Evolutionary conservation across 2,113 vertebrate species (phyloP), one percentile per base, ranked within the genome.

Genomic region (Hippocampus abdominalis): DNA sequence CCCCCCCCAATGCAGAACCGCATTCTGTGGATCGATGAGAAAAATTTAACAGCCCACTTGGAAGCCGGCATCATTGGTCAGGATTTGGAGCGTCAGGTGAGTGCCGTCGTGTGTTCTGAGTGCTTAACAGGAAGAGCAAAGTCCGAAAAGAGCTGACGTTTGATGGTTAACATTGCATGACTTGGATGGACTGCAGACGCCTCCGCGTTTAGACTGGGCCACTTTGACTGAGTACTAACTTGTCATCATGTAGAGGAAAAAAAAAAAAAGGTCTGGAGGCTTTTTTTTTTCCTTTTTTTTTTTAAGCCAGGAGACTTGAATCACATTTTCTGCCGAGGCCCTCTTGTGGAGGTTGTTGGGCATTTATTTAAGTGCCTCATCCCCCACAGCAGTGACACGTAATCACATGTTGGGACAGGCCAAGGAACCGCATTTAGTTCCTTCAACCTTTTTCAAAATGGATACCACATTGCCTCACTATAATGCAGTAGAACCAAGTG

Each of bases 11-110:
- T 78, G 86, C 89, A 99, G 97, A 98, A 95, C 86, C 94, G 93
- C 74, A 98, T 99, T 86, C 91, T 98, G 51, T 99, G 97, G 97
- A 92, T 99, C 77, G 97, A 99, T 83, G 97, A 99, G 90, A 97
- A 95, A 80, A 98, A 99, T 82, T 87, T 99, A 84, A 98, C 95
- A 20, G 95, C 94, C 74, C 96, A 94, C 66, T 88, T 97, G 66
- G 96, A 99, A 84, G 94, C 97, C 73, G 97, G 97, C 75, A 98
- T 99, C 82, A 91, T 96, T 66, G 97, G 97, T 70, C 96, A 98
- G 88, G 96, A 98, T 71, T 92, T 99, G 89, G 97, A 99, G 92
- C 95, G 94, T 89, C 89, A 94, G 94, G 97, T 98, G 93, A 89
- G 89, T 73, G 44, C 67, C 64, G 48, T 80, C 74, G 77, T 54